Evolutionary conservation across 2,888 invertebrate species (phyloP), one percentile per base, ranked within the genome.

Genomic region (Ramazzottius varieornatus): DNA sequence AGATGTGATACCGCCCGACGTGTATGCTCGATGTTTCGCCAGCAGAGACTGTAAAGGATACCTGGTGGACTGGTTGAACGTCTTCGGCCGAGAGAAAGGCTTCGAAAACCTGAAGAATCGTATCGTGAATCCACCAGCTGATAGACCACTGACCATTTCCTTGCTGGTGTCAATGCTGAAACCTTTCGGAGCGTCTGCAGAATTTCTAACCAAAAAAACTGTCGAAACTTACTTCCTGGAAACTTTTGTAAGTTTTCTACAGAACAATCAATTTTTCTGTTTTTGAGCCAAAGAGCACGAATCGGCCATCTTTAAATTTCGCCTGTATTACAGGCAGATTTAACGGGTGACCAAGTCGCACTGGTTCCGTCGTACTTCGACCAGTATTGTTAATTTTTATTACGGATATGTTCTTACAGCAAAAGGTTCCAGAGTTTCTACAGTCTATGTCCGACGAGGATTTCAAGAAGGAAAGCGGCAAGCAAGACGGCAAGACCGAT

Each of bases 361-460:
- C n/a, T n/a, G n/a, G n/a, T n/a, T n/a, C n/a, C n/a, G n/a, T n/a
- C n/a, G n/a, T n/a, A n/a, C n/a, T n/a, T n/a, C n/a, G n/a, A n/a
- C n/a, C n/a, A n/a, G n/a, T n/a, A n/a, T n/a, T n/a, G n/a, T n/a
- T n/a, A n/a, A n/a, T n/a, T n/a, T n/a, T n/a, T n/a, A n/a, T n/a
- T n/a, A n/a, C n/a, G n/a, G n/a, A n/a, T n/a, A n/a, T n/a, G n/a
- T n/a, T n/a, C n/a, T 68, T 70, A n/a, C 68, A 89, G 90, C 88
- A 89, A 81, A 85, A 88, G 77, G 86, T 92, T 70, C 86, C 91
- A 68, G 83, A 84, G 72, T 83, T 91, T 73, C 79, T 94, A 73
- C 89, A 93, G 74, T 86, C 87, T 77, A 80, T 94, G 73, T 88
- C 91, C 32, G 93, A 94, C 76, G 92, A 92, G 69, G 93, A 94